Percentiles rank a stretch among this genome's conserved stretches.
Conservation (phyloP, 2,888 invertebrate genomes). For the Drosophila ezoana region DNA sequence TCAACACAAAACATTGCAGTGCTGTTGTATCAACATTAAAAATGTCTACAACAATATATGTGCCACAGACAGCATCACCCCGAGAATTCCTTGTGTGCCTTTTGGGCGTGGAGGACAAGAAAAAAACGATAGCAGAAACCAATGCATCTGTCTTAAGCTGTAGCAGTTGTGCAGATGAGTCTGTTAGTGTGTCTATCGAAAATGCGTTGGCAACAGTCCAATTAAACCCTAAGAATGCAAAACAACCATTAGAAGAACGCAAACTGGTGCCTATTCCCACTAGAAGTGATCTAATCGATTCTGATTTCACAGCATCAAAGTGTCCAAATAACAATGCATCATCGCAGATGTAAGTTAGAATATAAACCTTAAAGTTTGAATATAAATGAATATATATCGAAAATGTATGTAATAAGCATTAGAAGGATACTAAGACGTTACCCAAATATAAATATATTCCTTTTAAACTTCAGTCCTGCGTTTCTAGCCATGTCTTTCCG, state of each 20-base stretch:
- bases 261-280: background rate
- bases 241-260: background rate
- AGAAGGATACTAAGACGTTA: no score
- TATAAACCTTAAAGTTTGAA: no score
- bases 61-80: constrained; percentile 2
- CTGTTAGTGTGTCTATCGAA: background rate
- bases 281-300: background rate
- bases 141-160: constrained; percentile 4
- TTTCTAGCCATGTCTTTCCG: no score
- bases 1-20: background rate
- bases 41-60: constrained; percentile 6
- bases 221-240: constrained; percentile 1
- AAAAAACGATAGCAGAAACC: background rate
- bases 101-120: constrained; percentile 9
- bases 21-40: background rate
- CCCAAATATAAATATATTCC: no score
- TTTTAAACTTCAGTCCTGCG: no score
- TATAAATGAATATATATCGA: no score
- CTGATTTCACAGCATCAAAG: no score
- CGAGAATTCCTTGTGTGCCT: constrained; percentile 1
- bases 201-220: constrained; percentile 4
- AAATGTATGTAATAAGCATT: no score
- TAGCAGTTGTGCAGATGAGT: constrained; percentile 2
- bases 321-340: no score
- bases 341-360: no score